Base-by-base conservation (phyloP, 1,140 invertebrate species). In the Heliconius congener region DNA sequence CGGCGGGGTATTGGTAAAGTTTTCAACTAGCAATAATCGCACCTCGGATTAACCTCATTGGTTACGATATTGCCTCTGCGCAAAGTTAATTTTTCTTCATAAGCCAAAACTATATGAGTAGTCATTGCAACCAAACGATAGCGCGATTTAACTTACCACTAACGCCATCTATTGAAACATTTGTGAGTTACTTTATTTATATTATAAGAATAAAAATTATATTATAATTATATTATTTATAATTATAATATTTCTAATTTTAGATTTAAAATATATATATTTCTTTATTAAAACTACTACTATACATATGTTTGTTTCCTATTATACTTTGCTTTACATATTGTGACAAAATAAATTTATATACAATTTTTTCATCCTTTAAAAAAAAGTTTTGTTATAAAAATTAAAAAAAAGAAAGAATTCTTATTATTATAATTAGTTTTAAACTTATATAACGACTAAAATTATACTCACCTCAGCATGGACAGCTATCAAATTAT, bases 401-500 rank as follows among this genome's bases (percentile, higher is more conserved):
- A 46, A 46, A 46, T 13, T 0, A 13, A 3, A 46, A 13, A 46
- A 46, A 1, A 23, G 23, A 13, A 46, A 46, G 13, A 46, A 13
- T 11, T 46, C 0, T 42, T 42, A 42, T 46, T 46, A 46, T 46
- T 13, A 46, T 16, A 23, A 23, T 23, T 71, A 39, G 34, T 1
- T 71, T 37, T 34, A 37, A 37, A 34, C 16, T 39, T 71, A 70
- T 8, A 37, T 37, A 71, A 30, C 18, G 18, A 52, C 4, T 34
- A 71, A 71, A 78, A 60, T 5, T 37, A 2, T 42, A 74, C 70
- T 74, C 37, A 99, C 98, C 96, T 99, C 98, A 16, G 98, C 97
- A 94, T 99, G 98, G 9, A 99, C 98, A 78, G 97, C 97, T 42
- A 99, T 98, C 72, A 99, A 95, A 94, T 98, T 98, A 81, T 98